phyloP scores from a whole-genome alignment of 2,797 vertebrate species.

The Prunella strophiata region DNA sequence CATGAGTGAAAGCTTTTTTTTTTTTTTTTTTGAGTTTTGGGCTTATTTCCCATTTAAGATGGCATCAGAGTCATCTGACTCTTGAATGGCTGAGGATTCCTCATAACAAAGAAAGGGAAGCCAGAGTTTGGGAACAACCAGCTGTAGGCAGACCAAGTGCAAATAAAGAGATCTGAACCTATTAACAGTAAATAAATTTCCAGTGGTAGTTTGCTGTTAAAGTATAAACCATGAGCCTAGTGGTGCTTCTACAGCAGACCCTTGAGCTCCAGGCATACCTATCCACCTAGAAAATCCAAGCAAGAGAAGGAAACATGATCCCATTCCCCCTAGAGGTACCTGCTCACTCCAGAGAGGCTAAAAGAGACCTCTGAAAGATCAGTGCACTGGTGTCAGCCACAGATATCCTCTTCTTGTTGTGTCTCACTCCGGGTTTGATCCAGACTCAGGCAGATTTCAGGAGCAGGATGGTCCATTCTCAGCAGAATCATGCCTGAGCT shows the following conservation, averaged over 20 bases:
- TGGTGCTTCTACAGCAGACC: background rate
- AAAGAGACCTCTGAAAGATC: background rate
- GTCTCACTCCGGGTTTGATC: background rate
- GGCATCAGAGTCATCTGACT: background rate
- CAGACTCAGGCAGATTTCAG: background rate
- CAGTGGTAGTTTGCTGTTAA: background rate
- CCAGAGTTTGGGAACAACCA: background rate
- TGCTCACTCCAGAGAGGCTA: background rate
- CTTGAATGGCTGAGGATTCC: background rate
- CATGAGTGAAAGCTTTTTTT: background rate
- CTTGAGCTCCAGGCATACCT: background rate
- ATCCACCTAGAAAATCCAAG: background rate
- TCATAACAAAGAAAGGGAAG: background rate
- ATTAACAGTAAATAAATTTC: background rate
- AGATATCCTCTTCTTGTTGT: background rate
- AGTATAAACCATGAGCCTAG: background rate
- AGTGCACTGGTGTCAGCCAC: background rate
- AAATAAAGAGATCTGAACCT: background rate
- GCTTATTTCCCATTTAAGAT: background rate
- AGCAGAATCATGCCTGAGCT: background rate
- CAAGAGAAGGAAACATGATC: conserved; percentile 5
- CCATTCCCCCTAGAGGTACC: background rate
- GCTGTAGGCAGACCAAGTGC: background rate
- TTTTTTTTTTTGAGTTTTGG: background rate
- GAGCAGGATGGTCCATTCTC: background rate